Conservation (phyloP, 2,797 vertebrate species). For the Calcarius lapponicus region DNA sequence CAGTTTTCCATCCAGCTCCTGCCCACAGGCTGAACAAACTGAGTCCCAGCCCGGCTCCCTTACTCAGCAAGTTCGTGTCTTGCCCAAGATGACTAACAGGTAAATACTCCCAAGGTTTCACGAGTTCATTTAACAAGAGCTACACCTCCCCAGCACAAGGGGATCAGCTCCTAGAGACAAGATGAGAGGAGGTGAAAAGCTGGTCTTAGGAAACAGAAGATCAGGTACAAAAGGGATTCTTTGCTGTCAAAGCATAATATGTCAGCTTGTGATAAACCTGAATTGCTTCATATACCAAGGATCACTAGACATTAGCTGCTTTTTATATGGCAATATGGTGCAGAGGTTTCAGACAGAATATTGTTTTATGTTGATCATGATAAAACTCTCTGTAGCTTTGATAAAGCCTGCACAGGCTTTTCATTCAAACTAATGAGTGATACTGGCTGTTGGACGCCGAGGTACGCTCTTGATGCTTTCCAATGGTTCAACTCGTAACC, state of each 20-base stretch:
- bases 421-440: conserved; percentile 55
- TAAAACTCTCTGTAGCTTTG: conserved; percentile 54
- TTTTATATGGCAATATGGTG: conserved; percentile 43
- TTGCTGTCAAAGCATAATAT: conserved; percentile 58
- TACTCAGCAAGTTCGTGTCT: not conserved
- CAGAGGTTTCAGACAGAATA: conserved; percentile 55
- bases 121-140: not conserved
- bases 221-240: conserved; percentile 59
- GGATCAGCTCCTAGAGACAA: conserved; percentile 55
- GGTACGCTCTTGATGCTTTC: conserved; percentile 46
- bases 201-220: conserved; percentile 54
- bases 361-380: conserved; percentile 63
- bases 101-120: not conserved
- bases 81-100: not conserved
- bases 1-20: not conserved
- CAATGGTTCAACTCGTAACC: not conserved
- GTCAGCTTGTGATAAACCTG: conserved; percentile 52
- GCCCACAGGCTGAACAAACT: not conserved
- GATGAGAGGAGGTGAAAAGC: conserved; percentile 62
- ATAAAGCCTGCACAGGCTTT: conserved; percentile 51
- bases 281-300: conserved; percentile 58
- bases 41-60: fast-evolving
- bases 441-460: conserved; percentile 40
- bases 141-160: not conserved
- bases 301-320: conserved; percentile 66